A percentile compares a stretch with the other conserved stretches of the same genome.
Evolutionary conservation across 2,113 vertebrate genomes (phyloP).

Genomic region (Neodontobutis hainanensis): DNA sequence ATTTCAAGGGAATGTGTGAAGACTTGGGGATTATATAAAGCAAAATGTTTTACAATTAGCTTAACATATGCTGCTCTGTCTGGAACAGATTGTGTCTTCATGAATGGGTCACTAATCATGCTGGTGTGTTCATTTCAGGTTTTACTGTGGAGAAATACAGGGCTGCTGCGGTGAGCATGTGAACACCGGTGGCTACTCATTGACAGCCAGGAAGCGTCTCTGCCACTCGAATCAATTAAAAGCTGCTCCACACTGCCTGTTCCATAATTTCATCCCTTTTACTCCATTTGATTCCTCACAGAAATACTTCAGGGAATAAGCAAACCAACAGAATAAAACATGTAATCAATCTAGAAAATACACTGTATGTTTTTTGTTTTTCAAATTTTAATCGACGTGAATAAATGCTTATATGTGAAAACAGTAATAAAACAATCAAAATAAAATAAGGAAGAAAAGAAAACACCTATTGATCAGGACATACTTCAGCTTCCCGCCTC

Average conservation of each 20-base stretch:
- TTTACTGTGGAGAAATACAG: slow-evolving; percentile 1
- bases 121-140: not conserved
- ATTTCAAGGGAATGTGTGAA: slow-evolving; percentile 11
- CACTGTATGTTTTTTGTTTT: not conserved
- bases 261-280: slow-evolving; percentile 11
- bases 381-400: too few species aligned
- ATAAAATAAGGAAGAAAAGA: not conserved
- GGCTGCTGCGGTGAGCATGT: slow-evolving; percentile 12
- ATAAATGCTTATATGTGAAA: not conserved
- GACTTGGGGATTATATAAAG: not conserved
- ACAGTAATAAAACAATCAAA: not conserved
- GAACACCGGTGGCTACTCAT: not conserved
- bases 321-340: not conserved
- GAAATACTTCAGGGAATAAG: slow-evolving; percentile 1
- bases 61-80: slow-evolving; percentile 12
- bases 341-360: not conserved
- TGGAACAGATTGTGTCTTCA: not conserved
- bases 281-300: slow-evolving; percentile 8
- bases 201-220: slow-evolving; percentile 14
- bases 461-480: slow-evolving; percentile 7
- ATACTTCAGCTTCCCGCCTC: not conserved
- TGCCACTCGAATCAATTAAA: slow-evolving; percentile 21
- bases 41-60: not conserved
- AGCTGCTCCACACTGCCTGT: slow-evolving; percentile 12
- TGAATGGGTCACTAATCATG: slow-evolving; percentile 12